Conservation (phyloP, 2,888 invertebrate genomes). For the Agrypnus murinus region DNA sequence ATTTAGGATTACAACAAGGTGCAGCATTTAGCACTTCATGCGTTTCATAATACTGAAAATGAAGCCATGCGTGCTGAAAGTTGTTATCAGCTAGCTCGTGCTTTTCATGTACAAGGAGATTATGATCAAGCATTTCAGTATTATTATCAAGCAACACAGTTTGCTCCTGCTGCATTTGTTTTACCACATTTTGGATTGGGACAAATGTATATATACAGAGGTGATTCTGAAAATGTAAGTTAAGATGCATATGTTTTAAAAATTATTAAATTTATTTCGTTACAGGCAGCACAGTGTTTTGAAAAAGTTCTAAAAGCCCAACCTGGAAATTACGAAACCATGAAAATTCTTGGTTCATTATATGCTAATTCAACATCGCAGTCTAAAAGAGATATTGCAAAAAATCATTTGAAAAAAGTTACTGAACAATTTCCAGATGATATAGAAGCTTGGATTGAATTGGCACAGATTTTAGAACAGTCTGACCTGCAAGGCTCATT, state of each 20-base stretch:
- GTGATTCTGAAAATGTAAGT: constrained; percentile 92
- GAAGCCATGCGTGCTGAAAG: constrained; percentile 99
- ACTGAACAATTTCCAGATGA: constrained; percentile 98
- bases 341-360: constrained; percentile 98
- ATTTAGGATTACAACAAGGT: constrained; percentile 93
- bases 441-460: constrained; percentile 99
- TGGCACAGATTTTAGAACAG: constrained; percentile 98
- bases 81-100: constrained; percentile 97
- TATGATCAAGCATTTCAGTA: constrained; percentile 99
- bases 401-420: constrained; percentile 94
- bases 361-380: constrained; percentile 94
- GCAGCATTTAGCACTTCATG: constrained; percentile 96
- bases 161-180: constrained; percentile 95
- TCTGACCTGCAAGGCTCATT: constrained; percentile 92
- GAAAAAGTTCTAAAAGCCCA: constrained; percentile 98
- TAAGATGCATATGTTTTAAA: constrained; percentile 12
- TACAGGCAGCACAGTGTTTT: constrained; percentile 96
- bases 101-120: constrained; percentile 95
- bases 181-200: constrained; percentile 98
- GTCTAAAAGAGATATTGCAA: constrained; percentile 93
- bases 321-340: constrained; percentile 98
- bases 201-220: constrained; percentile 99
- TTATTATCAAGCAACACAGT: constrained; percentile 99
- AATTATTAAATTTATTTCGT: constrained; percentile 38
- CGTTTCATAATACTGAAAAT: constrained; percentile 99